Evolutionary conservation across 2,113 vertebrate genomes (phyloP).

Genomic region (Psephotus haematonotus): DNA sequence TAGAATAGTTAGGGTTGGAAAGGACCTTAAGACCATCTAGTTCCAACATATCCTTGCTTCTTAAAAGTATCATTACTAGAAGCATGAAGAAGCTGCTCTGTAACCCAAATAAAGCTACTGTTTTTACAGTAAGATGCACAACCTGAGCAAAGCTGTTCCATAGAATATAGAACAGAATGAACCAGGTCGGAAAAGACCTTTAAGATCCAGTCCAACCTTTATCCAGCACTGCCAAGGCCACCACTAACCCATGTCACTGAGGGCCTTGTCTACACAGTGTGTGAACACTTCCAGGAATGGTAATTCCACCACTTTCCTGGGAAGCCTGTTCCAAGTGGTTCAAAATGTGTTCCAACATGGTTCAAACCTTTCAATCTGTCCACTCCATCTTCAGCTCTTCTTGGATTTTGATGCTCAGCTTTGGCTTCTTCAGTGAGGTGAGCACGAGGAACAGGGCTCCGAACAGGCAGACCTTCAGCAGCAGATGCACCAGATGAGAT

Average conservation of each 20-base stretch:
- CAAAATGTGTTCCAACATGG: neutral
- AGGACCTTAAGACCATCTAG: neutral
- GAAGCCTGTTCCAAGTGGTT: neutral
- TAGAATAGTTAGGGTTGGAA: neutral
- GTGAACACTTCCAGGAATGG: neutral
- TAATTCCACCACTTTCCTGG: neutral
- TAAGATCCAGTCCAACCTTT: neutral
- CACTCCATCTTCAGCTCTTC: neutral
- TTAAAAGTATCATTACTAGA: neutral
- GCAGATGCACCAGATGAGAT: slow-evolving; percentile 36
- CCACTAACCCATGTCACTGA: neutral
- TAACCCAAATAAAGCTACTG: neutral
- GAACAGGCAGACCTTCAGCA: neutral
- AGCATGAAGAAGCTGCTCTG: neutral
- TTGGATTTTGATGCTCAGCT: neutral
- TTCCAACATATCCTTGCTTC: neutral
- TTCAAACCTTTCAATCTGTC: neutral
- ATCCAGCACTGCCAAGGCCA: neutral
- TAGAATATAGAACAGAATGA: neutral
- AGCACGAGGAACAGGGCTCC: accelerated
- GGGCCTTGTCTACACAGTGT: neutral
- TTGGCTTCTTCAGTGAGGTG: neutral
- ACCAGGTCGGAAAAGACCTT: neutral
- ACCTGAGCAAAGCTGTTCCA: neutral
- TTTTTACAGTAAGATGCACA: neutral